phyloP scores from a whole-genome alignment of 2,113 vertebrate species.

The Porphyrio hochstetteri region DNA sequence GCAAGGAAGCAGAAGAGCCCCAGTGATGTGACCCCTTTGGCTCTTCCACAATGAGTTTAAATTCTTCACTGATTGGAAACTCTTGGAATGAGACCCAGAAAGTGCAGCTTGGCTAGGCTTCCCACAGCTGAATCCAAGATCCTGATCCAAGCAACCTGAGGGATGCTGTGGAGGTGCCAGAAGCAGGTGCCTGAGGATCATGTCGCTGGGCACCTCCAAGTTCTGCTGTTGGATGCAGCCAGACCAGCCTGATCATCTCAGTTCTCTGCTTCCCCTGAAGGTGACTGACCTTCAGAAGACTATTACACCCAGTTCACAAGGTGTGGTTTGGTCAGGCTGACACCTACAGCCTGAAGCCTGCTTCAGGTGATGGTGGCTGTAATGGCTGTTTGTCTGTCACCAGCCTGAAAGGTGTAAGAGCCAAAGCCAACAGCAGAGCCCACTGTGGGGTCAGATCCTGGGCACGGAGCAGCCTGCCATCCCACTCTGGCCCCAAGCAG shows the following conservation, averaged over 20 bases:
- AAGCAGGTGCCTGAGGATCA: neutral
- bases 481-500: too few species aligned
- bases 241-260: neutral
- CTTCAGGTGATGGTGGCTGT: accelerated
- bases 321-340: neutral
- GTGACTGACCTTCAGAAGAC: too few species aligned
- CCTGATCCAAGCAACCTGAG: neutral
- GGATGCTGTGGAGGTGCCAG: neutral
- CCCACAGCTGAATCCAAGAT: neutral
- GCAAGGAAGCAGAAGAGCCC: neutral
- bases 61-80: neutral
- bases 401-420: neutral
- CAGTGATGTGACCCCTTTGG: neutral
- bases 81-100: neutral
- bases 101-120: neutral
- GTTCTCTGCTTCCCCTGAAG: neutral
- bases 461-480: accelerated
- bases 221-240: accelerated
- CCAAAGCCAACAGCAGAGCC: neutral
- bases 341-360: neutral
- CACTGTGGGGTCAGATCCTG: neutral
- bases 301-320: accelerated
- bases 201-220: neutral
- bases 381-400: neutral
- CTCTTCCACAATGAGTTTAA: neutral